A percentile compares a stretch with the other conserved stretches of the same genome.
Evolutionary conservation across 1,140 invertebrate species (phyloP).

Genomic region (Phthorimaea operculella): DNA sequence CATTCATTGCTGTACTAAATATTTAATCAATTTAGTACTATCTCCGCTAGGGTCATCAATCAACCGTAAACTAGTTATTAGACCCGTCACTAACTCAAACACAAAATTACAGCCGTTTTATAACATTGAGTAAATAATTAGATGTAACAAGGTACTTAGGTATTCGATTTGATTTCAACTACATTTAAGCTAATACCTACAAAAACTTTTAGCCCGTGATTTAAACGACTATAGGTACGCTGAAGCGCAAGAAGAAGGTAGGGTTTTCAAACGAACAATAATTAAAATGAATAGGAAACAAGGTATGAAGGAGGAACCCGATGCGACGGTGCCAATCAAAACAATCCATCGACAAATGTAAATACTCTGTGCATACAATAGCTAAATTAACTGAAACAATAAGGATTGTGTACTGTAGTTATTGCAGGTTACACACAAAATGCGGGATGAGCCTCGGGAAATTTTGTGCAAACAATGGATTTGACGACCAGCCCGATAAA

Average conservation of each 20-base stretch:
- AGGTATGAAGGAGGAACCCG: constrained; percentile 14
- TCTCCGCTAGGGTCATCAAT: constrained; percentile 48
- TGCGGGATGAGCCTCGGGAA: constrained; percentile 30
- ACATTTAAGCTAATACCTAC: too few relatives aligned
- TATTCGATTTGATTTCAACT: not conserved
- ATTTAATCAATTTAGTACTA: constrained; percentile 53
- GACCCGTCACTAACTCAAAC: constrained; percentile 32
- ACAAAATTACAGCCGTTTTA: constrained; percentile 28
- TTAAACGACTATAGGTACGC: too few relatives aligned
- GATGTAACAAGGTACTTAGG: constrained; percentile 9
- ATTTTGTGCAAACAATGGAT: constrained; percentile 24
- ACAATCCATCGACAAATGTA: constrained; percentile 49
- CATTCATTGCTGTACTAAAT: constrained; percentile 43
- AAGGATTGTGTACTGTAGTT: constrained; percentile 52
- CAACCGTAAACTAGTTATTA: constrained; percentile 47
- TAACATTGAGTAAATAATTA: constrained; percentile 24
- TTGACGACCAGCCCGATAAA: constrained; percentile 17
- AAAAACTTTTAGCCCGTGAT: too few relatives aligned
- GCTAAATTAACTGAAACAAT: constrained; percentile 62
- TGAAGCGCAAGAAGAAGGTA: too few relatives aligned
- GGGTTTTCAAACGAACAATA: not conserved
- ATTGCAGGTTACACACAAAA: constrained; percentile 46
- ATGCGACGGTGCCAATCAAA: constrained; percentile 38
- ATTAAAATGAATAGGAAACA: constrained; percentile 12
- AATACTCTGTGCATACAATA: constrained; percentile 55